A percentile compares a stretch with the other conserved stretches of the same genome.
phyloP scores from a whole-genome alignment of 2,888 invertebrate genomes.

The Synergus itoensis region DNA sequence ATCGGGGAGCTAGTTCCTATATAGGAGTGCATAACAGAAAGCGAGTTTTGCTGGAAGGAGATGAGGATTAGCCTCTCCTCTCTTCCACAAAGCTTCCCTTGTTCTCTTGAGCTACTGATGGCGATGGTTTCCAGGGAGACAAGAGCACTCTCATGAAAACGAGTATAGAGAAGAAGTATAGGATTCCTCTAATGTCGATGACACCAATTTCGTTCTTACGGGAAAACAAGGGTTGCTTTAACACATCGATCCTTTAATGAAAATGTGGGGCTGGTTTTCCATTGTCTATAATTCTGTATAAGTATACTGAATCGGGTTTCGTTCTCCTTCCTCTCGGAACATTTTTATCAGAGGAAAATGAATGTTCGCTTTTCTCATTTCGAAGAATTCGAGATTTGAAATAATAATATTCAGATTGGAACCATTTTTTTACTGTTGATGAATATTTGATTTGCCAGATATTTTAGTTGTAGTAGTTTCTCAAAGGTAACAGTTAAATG shows the following conservation, averaged over 20 bases:
- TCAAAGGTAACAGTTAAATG: not conserved
- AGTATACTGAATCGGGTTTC: not conserved
- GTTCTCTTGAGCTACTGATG: slow-evolving; percentile 47
- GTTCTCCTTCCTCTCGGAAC: not conserved
- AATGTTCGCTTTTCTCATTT: slow-evolving; percentile 9
- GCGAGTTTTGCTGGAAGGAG: slow-evolving; percentile 64
- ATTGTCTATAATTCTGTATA: not conserved
- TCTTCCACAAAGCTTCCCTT: slow-evolving; percentile 41
- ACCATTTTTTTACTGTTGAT: too few relatives aligned
- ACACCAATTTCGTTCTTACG: slow-evolving; percentile 25
- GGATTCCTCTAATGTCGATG: not conserved
- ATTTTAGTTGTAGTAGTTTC: not conserved
- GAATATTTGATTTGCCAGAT: not conserved
- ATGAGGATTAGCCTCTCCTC: slow-evolving; percentile 59
- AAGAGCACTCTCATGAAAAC: slow-evolving; percentile 36
- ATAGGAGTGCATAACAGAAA: slow-evolving; percentile 59
- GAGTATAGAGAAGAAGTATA: slow-evolving; percentile 33
- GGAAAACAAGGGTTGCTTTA: slow-evolving; percentile 7
- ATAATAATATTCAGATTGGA: not conserved
- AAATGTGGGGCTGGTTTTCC: slow-evolving; percentile 11
- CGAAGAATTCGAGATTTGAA: not conserved
- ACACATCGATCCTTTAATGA: slow-evolving; percentile 33
- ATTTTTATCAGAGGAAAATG: not conserved
- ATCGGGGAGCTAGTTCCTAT: slow-evolving; percentile 57
- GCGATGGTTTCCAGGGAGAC: slow-evolving; percentile 50